Base-by-base conservation (phyloP, 2,797 vertebrate genomes). In the Sebastolobus altivelis region DNA sequence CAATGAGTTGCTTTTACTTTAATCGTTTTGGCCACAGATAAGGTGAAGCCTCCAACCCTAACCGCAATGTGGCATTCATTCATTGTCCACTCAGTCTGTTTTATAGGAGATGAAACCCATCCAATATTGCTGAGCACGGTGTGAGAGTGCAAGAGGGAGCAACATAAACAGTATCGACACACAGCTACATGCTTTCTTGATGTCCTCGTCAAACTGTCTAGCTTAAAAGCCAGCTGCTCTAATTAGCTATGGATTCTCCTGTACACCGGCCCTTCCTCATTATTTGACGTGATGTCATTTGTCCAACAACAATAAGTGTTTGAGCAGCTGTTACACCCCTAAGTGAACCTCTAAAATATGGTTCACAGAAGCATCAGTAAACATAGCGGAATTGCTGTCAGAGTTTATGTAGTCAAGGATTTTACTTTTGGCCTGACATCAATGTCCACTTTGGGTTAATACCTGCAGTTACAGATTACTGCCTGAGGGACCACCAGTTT, bases 231-330 rank as follows among this genome's bases (percentile, higher is more conserved):
- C 90, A 89, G 92, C 86, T 88, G 86, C 93, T 93, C 91, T 96
- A 96, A 96, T 96, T 95, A 95, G 95, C 93, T 93, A 95, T 96
- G 91, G 94, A 95, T 96, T 92, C 84, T 75, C 85, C 91, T 82
- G 88, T 85, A 87, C 86, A 78, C 86, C 87, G 83, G 89, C 72
- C 89, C 84, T 86, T 84, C 83, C 79, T 89, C 90, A 80, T 94
- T 94, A 93, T 93, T 92, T 90, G 87, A 93, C 88, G 79, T 79
- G 65, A 83, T 91, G 91, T 87, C 86, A 85, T 95, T 94, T 92
- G 92, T 92, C 92, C 83, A 85, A 86, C 59, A 80, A 69, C 79
- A 69, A 65, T 67, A 75, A 87, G 81, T 89, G 82, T 94, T 90
- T 93, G 85, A 93, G 91, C 89, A 93, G 89, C 92, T 94, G 93